Base-by-base conservation (phyloP, 2,797 vertebrate genomes). In the Haliaeetus vocifer region DNA sequence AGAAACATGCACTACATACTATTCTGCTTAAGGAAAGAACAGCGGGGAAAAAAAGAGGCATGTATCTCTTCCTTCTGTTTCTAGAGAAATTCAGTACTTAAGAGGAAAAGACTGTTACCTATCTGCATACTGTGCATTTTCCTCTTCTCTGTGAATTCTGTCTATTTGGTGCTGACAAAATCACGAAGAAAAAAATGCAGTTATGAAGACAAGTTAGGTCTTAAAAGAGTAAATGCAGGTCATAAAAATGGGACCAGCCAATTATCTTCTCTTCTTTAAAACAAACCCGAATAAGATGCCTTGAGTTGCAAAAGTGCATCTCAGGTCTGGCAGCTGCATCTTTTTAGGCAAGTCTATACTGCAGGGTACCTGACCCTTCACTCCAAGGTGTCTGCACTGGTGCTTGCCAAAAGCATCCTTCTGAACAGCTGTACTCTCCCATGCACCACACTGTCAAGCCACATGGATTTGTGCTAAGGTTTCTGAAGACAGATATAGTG, bases 41-140 rank as follows among this genome's bases (percentile, higher is more conserved):
- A 3, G 1, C 4, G 13, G 23, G 21, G 1, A 74, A 66, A 86
- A 86, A 86, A 74, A 85, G 56, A 56, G 52, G 19, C 56, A 53
- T 63, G 31, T 80, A 83, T 56, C 29, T 82, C 75, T 80, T 92
- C 93, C 94, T 96, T 75, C 62, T 81, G 73, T 91, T 94, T 79
- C 85, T 62, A 82, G 18, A 94, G 92, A 97, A 94, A 95, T 86
- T 89, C 52, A 93, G 83, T 72, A 71, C 50, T 95, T 95, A 28
- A 96, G 80, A 95, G 73, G 52, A 91, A 79, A 81, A 73, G 38
- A 70, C 31, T 49, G 88, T 53, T 93, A 93, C 10, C 62, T 94
- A 93, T 76, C 66, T 85, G n/a, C 61, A 94, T 82, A 89, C 77
- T 80, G 22, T 83, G 92, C 56, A 85, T 92, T 90, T 95, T 82